Conservation (phyloP, 2,113 vertebrate genomes). For the Sturnira hondurensis region DNA sequence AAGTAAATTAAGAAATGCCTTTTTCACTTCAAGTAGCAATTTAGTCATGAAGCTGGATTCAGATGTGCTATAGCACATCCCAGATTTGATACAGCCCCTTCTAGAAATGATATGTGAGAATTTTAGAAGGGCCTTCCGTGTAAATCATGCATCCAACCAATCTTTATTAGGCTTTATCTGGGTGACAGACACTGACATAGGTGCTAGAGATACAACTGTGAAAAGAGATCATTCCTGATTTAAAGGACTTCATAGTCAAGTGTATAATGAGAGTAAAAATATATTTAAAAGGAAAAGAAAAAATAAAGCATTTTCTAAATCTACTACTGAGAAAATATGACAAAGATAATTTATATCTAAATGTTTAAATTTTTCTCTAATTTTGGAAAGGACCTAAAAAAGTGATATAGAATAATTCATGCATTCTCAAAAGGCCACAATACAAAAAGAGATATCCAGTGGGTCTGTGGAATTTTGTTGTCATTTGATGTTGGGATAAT, state of each 20-base stretch:
- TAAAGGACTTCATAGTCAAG: not conserved
- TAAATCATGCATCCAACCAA: not conserved
- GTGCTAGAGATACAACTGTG: not conserved
- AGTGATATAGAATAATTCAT: not conserved
- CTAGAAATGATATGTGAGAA: not conserved
- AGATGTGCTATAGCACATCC: not conserved
- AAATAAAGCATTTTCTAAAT: not conserved
- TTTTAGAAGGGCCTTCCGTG: not conserved
- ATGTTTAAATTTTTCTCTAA: not conserved
- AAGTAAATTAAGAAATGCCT: not conserved
- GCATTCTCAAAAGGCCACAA: not conserved
- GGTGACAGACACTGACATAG: not conserved
- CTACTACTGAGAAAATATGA: not conserved
- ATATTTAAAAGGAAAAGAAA: not conserved
- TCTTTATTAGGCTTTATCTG: not conserved
- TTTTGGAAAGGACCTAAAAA: not conserved
- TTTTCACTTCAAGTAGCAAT: not conserved
- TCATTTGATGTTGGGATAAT: not conserved
- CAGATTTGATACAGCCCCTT: not conserved
- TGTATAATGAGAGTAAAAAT: not conserved
- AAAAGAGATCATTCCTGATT: not conserved
- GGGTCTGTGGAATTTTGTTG: not conserved
- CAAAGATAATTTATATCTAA: not conserved
- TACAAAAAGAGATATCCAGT: not conserved
- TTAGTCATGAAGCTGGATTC: not conserved